Evolutionary conservation across 2,888 invertebrate species (phyloP).

Genomic region (Bursaphelenchus okinawaensis): DNA sequence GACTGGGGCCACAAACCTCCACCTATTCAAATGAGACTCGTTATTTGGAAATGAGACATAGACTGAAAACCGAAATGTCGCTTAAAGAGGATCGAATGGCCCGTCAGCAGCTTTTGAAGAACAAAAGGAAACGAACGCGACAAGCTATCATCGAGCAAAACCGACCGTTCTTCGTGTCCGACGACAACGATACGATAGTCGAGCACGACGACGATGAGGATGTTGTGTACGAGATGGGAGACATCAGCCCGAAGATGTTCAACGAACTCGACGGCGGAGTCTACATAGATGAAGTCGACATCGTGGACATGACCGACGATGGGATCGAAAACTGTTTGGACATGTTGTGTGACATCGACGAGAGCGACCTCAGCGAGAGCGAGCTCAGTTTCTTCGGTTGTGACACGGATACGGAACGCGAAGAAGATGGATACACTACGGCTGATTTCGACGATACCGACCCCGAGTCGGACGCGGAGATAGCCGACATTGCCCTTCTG

Average conservation of each 20-base stretch:
- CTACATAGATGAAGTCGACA: background rate
- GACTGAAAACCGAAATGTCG: background rate
- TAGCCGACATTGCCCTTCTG: background rate
- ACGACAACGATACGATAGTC: background rate
- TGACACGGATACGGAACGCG: constrained; percentile 16
- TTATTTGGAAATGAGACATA: background rate
- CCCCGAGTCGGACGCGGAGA: constrained; percentile 12
- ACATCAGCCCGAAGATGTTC: background rate
- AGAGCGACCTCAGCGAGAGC: constrained; percentile 13
- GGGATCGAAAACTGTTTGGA: background rate
- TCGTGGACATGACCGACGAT: background rate
- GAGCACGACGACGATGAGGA: background rate
- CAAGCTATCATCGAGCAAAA: background rate
- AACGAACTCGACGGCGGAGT: background rate
- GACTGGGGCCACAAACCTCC: background rate
- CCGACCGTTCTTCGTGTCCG: background rate
- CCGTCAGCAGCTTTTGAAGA: background rate
- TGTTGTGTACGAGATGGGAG: background rate
- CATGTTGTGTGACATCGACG: background rate
- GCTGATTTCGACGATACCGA: constrained; percentile 16
- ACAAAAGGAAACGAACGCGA: background rate
- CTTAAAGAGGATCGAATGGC: background rate
- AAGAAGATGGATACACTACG: constrained; percentile 16
- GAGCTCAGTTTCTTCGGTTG: constrained; percentile 5
- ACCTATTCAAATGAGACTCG: background rate